phyloP scores from a whole-genome alignment of 1,140 invertebrate genomes.

The Solenopsis invicta region DNA sequence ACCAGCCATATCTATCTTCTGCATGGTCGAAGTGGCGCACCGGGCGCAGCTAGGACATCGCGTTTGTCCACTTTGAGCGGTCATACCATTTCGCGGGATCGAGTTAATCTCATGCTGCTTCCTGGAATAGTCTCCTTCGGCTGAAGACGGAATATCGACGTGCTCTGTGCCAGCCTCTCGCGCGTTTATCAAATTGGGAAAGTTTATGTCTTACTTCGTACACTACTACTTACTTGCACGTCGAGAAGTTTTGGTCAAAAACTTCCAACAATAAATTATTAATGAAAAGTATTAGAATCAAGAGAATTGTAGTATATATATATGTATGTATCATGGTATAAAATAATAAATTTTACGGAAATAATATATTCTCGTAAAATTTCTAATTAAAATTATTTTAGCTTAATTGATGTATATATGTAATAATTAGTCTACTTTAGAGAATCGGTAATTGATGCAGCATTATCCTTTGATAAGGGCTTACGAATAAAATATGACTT shows the following conservation, averaged over 20 bases:
- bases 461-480: conserved; percentile 30
- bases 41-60: conserved; percentile 52
- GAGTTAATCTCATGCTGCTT: conserved; percentile 60
- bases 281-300: not conserved
- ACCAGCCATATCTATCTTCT: conserved; percentile 64
- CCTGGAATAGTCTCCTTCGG: conserved; percentile 46
- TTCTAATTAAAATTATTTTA: conserved; percentile 24
- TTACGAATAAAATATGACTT: conserved; percentile 49
- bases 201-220: conserved; percentile 14
- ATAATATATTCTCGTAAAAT: conserved; percentile 11
- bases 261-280: not conserved
- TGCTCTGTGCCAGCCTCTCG: not conserved
- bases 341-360: conserved; percentile 26
- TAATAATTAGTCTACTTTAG: not conserved
- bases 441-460: conserved; percentile 31
- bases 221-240: not conserved
- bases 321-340: not conserved
- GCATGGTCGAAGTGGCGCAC: conserved; percentile 59
- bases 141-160: conserved; percentile 52
- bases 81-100: conserved; percentile 57
- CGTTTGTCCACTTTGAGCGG: conserved; percentile 59
- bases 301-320: too few species aligned
- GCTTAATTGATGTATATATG: not conserved
- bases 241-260: not conserved
- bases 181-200: conserved; percentile 26